Conservation (phyloP, 2,113 vertebrate species). For the Nothoprocta pentlandii region DNA sequence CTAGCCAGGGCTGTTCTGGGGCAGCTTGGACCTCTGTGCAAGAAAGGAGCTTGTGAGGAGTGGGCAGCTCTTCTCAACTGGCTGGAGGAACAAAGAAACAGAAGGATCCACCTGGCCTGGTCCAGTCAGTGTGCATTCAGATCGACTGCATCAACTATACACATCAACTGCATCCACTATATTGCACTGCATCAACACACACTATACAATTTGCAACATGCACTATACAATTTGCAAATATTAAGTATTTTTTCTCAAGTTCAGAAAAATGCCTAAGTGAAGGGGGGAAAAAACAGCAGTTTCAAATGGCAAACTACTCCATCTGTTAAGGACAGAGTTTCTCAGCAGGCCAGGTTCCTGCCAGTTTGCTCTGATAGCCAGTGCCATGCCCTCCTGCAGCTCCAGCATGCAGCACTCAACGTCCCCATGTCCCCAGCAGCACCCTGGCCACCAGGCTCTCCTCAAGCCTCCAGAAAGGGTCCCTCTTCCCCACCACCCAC, state of each 20-base stretch:
- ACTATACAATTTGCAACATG: neutral
- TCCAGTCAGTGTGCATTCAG: neutral
- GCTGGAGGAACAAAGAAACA: neutral
- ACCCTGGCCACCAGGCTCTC: neutral
- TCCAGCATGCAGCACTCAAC: neutral
- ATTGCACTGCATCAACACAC: no score
- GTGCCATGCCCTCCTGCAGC: neutral
- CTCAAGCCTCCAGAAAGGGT: accelerated
- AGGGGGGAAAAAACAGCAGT: neutral
- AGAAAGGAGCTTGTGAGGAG: neutral
- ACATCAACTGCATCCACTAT: no score
- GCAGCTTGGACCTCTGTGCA: neutral
- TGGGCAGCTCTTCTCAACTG: neutral
- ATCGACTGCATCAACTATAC: neutral
- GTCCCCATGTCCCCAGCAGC: accelerated
- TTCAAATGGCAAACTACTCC: neutral
- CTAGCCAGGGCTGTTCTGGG: neutral
- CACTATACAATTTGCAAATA: neutral
- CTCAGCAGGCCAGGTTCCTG: neutral
- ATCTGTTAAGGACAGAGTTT: neutral
- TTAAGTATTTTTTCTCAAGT: neutral
- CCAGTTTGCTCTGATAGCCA: neutral
- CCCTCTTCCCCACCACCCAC: neutral
- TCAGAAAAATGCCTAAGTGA: neutral
- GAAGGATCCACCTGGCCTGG: neutral